Conservation (phyloP, 2,113 vertebrate genomes). For the Elaphurus davidianus region DNA sequence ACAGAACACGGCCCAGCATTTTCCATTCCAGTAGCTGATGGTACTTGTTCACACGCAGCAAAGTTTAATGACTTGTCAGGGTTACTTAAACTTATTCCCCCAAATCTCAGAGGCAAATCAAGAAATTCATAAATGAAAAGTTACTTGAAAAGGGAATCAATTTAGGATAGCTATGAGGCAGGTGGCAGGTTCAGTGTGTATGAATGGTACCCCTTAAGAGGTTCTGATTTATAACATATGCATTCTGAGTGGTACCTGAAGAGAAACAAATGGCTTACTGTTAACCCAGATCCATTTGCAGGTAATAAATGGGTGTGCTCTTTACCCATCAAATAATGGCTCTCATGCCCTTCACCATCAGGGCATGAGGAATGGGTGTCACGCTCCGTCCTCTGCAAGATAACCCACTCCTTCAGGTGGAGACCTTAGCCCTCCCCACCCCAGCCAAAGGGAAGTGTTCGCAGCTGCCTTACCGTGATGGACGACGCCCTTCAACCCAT, state of each 20-base stretch:
- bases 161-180: slow-evolving; percentile 79
- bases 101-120: slow-evolving; percentile 82
- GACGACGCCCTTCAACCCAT: slow-evolving; percentile 95
- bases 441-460: slow-evolving; percentile 55
- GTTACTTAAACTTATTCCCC: slow-evolving; percentile 78
- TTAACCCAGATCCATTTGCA: slow-evolving; percentile 76
- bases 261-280: slow-evolving; percentile 82
- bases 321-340: slow-evolving; percentile 79
- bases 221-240: slow-evolving; percentile 76
- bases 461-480: slow-evolving; percentile 93
- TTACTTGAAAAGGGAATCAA: slow-evolving; percentile 74
- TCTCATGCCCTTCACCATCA: slow-evolving; percentile 72
- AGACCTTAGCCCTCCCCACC: slow-evolving; percentile 59
- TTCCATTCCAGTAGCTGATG: slow-evolving; percentile 64
- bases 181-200: slow-evolving; percentile 69
- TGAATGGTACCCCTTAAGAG: slow-evolving; percentile 64
- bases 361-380: slow-evolving; percentile 68
- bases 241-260: slow-evolving; percentile 74
- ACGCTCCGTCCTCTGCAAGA: slow-evolving; percentile 50
- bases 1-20: slow-evolving; percentile 54
- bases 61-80: slow-evolving; percentile 80
- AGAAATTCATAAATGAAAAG: slow-evolving; percentile 80
- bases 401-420: slow-evolving; percentile 71
- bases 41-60: slow-evolving; percentile 49
- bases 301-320: slow-evolving; percentile 76